Evolutionary conservation across 2,888 invertebrate genomes (phyloP), one percentile per base, ranked within the genome.

Genomic region (Caenorhabditis sp.): DNA sequence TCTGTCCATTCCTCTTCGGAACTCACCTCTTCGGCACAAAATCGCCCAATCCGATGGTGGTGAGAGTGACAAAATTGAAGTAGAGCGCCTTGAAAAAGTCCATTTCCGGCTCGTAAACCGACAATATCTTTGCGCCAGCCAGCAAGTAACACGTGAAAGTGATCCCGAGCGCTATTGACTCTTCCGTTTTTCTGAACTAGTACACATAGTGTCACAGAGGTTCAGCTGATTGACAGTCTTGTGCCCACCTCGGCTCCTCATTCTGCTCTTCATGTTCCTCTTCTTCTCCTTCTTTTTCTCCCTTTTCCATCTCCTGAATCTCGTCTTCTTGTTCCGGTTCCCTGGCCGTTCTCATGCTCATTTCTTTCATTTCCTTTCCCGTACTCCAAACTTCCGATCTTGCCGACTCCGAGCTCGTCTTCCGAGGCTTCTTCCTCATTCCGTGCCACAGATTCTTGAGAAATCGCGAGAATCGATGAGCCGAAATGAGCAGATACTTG

Each of bases 101-200:
- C 87, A 88, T 87, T 56, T 87, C 85, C 20, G 84, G 85, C 53
- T 88, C 88, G 70, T 87, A 88, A n/a, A 79, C 77, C 11, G 83
- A 80, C 32, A 85, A 61, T 50, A 81, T 78, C 58, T 80, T 79
- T 17, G 86, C 86, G 8, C 87, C 87, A 26, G 83, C 65, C 8
- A 84, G 39, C 7, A 87, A 66, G 61, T 87, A 87, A 24, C 81
- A 56, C 8, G 80, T 66, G 66, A 87, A 87, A 32, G 82, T 76
- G 9, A 83, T 59, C 8, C 77, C 81, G 3, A 87, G 71, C 13
- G 79, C 78, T 4, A 87, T 61, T 1, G 86, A 86, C 68, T 87
- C 86, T 39, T 79, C 81, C 9, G 73, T 62, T 46, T 76, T 81
- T 61, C 79, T 80, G 43, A 46, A 65, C 30, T 9, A 7, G 26